Percentiles rank a stretch among this genome's conserved stretches.
Conservation (phyloP, 1,140 invertebrate genomes). For the Dendrolimus kikuchii region DNA sequence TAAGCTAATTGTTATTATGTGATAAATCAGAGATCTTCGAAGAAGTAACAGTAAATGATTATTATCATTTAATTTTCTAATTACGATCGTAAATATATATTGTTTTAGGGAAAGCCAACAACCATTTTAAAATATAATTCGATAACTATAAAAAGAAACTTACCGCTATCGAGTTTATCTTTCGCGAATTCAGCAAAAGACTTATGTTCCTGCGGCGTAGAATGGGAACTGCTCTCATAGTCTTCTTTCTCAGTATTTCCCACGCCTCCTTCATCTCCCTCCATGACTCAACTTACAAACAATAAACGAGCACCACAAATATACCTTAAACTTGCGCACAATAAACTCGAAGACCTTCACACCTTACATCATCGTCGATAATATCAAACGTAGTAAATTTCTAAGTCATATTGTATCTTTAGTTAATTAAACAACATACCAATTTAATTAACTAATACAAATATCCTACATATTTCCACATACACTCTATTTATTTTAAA, state of each 20-base stretch:
- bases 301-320: constrained; percentile 15
- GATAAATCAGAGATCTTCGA: too few species aligned
- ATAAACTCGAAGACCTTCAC: constrained; percentile 31
- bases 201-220: constrained; percentile 59
- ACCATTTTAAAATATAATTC: not conserved
- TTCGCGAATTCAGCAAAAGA: constrained; percentile 65
- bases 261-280: constrained; percentile 39
- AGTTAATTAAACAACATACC: not conserved
- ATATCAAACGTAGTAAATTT: constrained; percentile 25
- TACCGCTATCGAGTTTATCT: constrained; percentile 65
- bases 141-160: constrained; percentile 8
- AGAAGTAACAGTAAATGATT: too few species aligned
- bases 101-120: constrained; percentile 6
- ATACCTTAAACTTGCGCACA: constrained; percentile 24
- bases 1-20: too few species aligned
- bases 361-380: constrained; percentile 67
- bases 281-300: constrained; percentile 32
- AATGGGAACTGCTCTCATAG: constrained; percentile 54
- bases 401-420: not conserved
- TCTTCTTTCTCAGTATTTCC: constrained; percentile 55
- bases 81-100: not conserved
- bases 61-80: too few species aligned
- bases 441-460: not conserved
- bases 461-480: too few species aligned
- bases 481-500: too few species aligned